A percentile compares a stretch with the other conserved stretches of the same genome.
Conservation (phyloP, 2,113 vertebrate species). For the Sclerurus mexicanus region DNA sequence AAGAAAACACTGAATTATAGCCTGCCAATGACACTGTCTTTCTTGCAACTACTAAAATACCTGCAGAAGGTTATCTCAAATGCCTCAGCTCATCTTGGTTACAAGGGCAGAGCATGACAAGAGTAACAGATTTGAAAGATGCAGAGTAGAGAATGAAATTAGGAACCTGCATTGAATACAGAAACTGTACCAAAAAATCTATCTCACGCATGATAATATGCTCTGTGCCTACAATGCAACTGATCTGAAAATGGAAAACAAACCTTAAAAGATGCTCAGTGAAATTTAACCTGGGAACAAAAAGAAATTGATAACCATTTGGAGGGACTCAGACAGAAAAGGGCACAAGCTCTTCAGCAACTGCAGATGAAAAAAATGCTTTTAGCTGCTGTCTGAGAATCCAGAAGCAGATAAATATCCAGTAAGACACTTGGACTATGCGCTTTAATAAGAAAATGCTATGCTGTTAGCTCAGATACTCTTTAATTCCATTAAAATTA, state of each 20-base stretch:
- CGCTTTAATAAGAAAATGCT: neutral
- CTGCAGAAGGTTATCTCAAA: conserved; percentile 5
- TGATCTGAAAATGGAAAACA: neutral
- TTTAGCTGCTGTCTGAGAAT: neutral
- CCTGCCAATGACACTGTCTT: neutral
- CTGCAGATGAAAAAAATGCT: neutral
- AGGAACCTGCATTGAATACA: neutral
- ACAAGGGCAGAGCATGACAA: conserved; percentile 28
- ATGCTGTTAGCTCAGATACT: neutral
- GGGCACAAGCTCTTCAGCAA: neutral
- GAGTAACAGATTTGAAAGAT: neutral
- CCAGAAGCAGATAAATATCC: neutral
- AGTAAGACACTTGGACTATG: neutral
- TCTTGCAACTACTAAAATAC: neutral
- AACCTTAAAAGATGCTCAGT: neutral
- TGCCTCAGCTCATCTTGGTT: conserved; percentile 3
- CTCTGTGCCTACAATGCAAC: neutral
- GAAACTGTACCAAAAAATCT: neutral
- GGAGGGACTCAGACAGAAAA: neutral
- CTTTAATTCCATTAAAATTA: neutral
- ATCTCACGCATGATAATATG: neutral
- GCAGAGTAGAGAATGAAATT: neutral
- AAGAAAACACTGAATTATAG: conserved; percentile 33
- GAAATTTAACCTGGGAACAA: neutral
- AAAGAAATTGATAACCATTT: neutral